Percentiles rank a stretch among this genome's conserved stretches.
Evolutionary conservation across 2,797 vertebrate species (phyloP).

Genomic region (Pitangus sulphuratus): DNA sequence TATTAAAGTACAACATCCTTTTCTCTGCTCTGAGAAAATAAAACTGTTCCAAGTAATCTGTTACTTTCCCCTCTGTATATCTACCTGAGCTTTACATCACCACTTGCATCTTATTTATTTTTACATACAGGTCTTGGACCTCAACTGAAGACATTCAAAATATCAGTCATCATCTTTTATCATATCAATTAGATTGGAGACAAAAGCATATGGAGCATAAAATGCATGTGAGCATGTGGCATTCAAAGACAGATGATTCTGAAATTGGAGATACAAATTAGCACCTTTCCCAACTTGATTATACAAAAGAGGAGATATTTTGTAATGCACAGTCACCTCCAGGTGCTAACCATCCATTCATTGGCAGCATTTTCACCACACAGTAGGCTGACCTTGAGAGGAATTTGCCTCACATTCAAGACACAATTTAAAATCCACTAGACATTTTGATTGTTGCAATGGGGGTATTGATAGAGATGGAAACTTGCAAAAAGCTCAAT

Average conservation of each 20-base stretch:
- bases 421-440: not conserved
- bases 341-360: not conserved
- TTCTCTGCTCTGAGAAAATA: not conserved
- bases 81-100: not conserved
- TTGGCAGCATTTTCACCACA: not conserved
- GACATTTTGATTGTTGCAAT: not conserved
- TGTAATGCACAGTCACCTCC: not conserved
- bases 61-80: not conserved
- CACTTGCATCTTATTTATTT: not conserved
- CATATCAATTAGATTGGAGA: not conserved
- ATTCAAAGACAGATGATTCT: not conserved
- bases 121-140: not conserved
- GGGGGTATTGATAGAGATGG: not conserved
- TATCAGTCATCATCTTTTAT: not conserved
- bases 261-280: not conserved
- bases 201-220: not conserved
- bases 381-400: not conserved
- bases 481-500: not conserved
- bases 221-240: not conserved
- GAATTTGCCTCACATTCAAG: not conserved
- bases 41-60: not conserved
- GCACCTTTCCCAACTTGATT: not conserved
- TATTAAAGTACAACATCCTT: not conserved
- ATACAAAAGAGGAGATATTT: not conserved
- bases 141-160: not conserved